Conservation (phyloP, 2,888 invertebrate species). For the Melipona beecheii region DNA sequence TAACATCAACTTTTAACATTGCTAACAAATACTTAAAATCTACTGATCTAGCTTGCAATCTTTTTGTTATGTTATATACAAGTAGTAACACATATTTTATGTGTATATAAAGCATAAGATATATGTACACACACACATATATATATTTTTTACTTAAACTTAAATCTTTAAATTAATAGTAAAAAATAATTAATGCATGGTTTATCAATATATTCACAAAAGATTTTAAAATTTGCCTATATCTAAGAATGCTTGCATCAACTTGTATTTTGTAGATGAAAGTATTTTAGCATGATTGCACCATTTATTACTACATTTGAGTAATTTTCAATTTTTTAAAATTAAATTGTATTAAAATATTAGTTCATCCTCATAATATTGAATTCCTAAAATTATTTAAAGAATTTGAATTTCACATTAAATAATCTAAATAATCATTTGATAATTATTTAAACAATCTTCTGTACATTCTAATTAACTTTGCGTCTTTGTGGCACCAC, state of each 20-base stretch:
- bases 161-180: conserved; percentile 23
- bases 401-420: conserved; percentile 11
- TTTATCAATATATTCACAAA: conserved; percentile 32
- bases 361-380: conserved; percentile 9
- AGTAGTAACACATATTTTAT: conserved; percentile 37
- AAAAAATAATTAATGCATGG: conserved; percentile 54
- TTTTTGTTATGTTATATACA: conserved; percentile 22
- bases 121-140: background rate
- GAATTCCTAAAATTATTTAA: background rate
- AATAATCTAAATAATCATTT: background rate
- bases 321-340: conserved; percentile 17
- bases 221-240: conserved; percentile 37
- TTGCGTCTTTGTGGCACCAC: conserved; percentile 26
- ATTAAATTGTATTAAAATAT: conserved; percentile 10
- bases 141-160: background rate
- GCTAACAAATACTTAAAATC: background rate
- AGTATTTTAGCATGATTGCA: conserved; percentile 59
- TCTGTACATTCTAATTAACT: conserved; percentile 22
- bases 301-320: conserved; percentile 47
- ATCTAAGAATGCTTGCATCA: conserved; percentile 56
- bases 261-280: conserved; percentile 43
- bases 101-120: background rate
- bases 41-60: conserved; percentile 63
- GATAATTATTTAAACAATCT: conserved; percentile 13
- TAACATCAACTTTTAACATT: background rate